Evolutionary conservation across 2,113 vertebrate species (phyloP), one percentile per base, ranked within the genome.

Genomic region (Cygnus atratus): DNA sequence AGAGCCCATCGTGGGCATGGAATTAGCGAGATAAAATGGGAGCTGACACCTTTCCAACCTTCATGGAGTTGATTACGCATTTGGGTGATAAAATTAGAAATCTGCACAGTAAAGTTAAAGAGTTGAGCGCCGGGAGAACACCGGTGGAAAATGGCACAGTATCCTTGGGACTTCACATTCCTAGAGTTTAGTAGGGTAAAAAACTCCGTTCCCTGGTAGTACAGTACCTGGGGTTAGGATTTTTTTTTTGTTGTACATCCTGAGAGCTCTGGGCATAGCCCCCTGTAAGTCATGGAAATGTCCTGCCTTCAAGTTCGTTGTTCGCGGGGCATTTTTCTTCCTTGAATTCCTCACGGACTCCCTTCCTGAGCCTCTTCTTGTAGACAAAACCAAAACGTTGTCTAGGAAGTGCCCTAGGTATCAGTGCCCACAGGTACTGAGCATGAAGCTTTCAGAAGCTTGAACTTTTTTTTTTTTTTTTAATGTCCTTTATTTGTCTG

Each of bases 241-340:
- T 28, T 16, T 24, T n/a, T 39, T 39, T 14, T 19, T 50, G 4
- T 33, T 5, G 2, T 26, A 2, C 0, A 0, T 33, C 1, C 2
- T 31, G 26, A 46, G 18, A 24, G 52, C 5, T 31, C 10, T 35
- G 4, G 3, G 3, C 13, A 1, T 11, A 12, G 17, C 26, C 26
- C 26, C 0, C 1, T 4, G 10, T 4, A 3, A 4, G 7, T 4
- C 11, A 28, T 24, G n/a, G 10, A n/a, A 41, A 8, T 14, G 18
- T 35, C n/a, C 31, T 0, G 0, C 0, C 0, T n/a, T 25, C 39
- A 58, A 4, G 4, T 48, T 6, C 13, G 28, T 48, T 2, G 2
- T 65, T 86, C n/a, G 55, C 28, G 50, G 35, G 18, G 28, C 66
- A 41, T 11, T 92, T 66, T 78, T 41, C 29, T 55, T 62, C 50